phyloP scores from a whole-genome alignment of 2,113 vertebrate genomes.

The Puffinus mauretanicus region DNA sequence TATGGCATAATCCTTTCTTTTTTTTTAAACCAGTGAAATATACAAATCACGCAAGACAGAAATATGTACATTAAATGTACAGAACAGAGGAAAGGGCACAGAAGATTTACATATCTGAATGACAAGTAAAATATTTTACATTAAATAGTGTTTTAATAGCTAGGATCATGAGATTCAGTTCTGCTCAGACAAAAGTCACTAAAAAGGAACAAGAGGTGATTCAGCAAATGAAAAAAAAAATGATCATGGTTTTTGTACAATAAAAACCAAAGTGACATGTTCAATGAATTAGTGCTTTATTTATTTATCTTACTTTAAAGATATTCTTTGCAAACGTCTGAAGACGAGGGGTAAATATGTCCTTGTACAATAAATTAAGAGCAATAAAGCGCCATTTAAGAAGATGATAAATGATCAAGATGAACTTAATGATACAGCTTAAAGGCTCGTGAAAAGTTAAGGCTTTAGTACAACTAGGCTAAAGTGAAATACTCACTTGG shows the following conservation, averaged over 20 bases:
- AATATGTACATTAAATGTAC: constrained; percentile 87
- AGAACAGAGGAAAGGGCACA: constrained; percentile 76
- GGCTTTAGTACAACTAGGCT: constrained; percentile 53
- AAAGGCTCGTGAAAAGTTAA: constrained; percentile 49
- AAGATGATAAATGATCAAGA: constrained; percentile 45
- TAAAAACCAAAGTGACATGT: constrained; percentile 82
- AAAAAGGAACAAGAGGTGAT: constrained; percentile 72
- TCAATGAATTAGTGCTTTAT: constrained; percentile 79
- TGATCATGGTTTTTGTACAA: constrained; percentile 73
- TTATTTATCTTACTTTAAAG: constrained; percentile 71
- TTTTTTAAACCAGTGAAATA: constrained; percentile 81
- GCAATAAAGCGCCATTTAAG: constrained; percentile 52
- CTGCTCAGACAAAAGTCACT: constrained; percentile 72
- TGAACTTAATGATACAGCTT: constrained; percentile 44
- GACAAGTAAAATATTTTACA: constrained; percentile 83
- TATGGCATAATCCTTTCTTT: constrained; percentile 75
- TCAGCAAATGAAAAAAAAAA: constrained; percentile 66
- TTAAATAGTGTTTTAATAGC: constrained; percentile 83
- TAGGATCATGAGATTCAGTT: constrained; percentile 75
- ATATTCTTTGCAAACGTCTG: constrained; percentile 71
- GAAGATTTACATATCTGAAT: constrained; percentile 84
- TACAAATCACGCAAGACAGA: constrained; percentile 83
- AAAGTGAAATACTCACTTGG: constrained; percentile 3
- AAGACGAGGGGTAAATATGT: constrained; percentile 68
- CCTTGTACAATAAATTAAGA: constrained; percentile 81